Conservation (phyloP, 2,888 invertebrate species). For the Periphyllus acericola region DNA sequence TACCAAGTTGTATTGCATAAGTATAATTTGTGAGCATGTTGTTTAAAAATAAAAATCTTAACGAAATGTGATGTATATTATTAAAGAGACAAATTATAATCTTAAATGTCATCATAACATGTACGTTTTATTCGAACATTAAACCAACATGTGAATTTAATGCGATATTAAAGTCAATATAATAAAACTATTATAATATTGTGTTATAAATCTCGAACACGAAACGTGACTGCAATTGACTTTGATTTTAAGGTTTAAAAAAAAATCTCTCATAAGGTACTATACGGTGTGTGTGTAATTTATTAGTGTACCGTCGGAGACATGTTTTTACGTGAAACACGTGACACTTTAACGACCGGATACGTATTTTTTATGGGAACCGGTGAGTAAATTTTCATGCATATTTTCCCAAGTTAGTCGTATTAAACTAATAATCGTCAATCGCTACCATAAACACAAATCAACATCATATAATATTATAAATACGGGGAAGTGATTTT, state of each 20-base stretch:
- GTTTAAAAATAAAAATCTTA: not conserved
- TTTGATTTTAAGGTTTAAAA: constrained; percentile 13
- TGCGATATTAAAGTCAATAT: not conserved
- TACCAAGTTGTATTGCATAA: no score
- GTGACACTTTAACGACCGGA: constrained; percentile 61
- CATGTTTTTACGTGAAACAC: constrained; percentile 35
- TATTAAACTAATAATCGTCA: constrained; percentile 45
- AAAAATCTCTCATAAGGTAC: constrained; percentile 38
- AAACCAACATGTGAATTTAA: not conserved
- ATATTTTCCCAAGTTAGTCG: constrained; percentile 7
- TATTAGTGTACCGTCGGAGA: constrained; percentile 20
- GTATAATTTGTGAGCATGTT: not conserved
- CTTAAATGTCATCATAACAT: not conserved
- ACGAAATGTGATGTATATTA: not conserved
- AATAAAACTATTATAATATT: constrained; percentile 4
- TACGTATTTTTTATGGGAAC: constrained; percentile 51
- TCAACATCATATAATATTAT: not conserved
- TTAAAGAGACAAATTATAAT: not conserved
- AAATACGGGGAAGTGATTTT: not conserved
- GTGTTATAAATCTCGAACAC: constrained; percentile 10
- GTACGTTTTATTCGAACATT: not conserved
- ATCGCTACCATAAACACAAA: not conserved
- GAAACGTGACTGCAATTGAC: constrained; percentile 2
- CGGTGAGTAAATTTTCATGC: not conserved
- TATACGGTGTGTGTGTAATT: constrained; percentile 14